Evolutionary conservation across 2,113 vertebrate genomes (phyloP).

Genomic region (Poeciliopsis retropinna): DNA sequence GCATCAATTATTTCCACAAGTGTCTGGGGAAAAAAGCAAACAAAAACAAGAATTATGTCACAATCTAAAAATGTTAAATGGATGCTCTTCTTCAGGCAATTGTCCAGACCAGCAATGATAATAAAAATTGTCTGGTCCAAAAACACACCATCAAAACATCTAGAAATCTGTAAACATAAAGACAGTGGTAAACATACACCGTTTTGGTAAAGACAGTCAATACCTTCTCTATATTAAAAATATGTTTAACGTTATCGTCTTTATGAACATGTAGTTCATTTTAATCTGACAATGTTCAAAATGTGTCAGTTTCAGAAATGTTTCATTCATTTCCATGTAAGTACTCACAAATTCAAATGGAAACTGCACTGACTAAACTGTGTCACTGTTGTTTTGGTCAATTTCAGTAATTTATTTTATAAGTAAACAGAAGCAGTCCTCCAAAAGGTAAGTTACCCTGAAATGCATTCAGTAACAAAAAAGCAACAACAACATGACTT

Average conservation of each 20-base stretch:
- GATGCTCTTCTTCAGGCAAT: no score
- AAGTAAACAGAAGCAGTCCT: conserved; percentile 55
- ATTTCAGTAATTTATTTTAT: conserved; percentile 26
- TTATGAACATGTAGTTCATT: neutral
- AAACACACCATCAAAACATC: neutral
- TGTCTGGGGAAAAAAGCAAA: neutral
- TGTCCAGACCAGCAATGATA: neutral
- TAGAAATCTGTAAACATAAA: neutral
- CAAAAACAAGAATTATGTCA: no score
- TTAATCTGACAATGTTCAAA: neutral
- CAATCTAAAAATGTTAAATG: neutral
- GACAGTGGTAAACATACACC: neutral
- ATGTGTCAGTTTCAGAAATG: neutral
- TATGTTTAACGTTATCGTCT: neutral
- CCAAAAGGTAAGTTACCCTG: conserved; percentile 51
- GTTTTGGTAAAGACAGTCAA: neutral
- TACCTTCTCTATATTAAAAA: neutral
- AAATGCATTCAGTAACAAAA: conserved; percentile 51
- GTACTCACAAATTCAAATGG: conserved; percentile 4
- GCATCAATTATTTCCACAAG: no score
- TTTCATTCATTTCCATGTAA: conserved; percentile 7
- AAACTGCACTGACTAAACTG: conserved; percentile 14
- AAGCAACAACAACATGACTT: conserved; percentile 53
- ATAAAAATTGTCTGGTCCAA: neutral
- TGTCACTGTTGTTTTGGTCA: conserved; percentile 3